Evolutionary conservation across 2,113 vertebrate genomes (phyloP).

Genomic region (Crotophaga sulcirostris): DNA sequence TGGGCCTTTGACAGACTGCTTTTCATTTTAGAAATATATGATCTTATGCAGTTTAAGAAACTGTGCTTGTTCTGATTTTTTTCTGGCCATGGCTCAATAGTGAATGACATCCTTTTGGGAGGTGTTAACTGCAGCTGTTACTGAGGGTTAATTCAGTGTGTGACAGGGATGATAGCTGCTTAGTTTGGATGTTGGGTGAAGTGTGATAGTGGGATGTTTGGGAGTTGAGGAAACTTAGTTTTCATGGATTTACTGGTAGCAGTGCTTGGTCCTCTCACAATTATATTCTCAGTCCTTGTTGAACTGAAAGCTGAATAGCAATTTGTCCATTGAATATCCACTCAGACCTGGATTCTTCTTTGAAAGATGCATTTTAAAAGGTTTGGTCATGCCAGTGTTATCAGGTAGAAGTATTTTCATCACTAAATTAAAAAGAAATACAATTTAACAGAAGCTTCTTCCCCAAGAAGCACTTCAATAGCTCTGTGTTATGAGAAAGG

Average conservation of each 20-base stretch:
- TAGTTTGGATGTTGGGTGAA: background rate
- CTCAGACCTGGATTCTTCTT: background rate
- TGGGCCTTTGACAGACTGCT: slow-evolving; percentile 5
- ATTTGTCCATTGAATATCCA: background rate
- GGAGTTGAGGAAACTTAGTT: background rate
- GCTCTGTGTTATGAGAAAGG: background rate
- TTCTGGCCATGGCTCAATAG: background rate
- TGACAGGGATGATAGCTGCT: background rate
- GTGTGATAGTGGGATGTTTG: background rate
- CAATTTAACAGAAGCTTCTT: background rate
- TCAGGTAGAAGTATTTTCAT: background rate
- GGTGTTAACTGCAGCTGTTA: background rate
- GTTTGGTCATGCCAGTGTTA: background rate
- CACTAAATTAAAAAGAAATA: background rate
- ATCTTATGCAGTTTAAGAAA: background rate
- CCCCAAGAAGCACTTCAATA: background rate
- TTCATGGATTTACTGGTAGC: background rate
- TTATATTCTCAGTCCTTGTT: background rate
- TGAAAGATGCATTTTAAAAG: background rate
- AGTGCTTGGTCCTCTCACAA: background rate
- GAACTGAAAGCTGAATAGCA: background rate
- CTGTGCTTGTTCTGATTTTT: background rate
- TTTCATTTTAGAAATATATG: background rate
- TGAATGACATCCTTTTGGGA: background rate
- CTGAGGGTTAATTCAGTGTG: background rate